Evolutionary conservation across 2,797 vertebrate genomes (phyloP), one percentile per base, ranked within the genome.

Genomic region (Macrochelys suwanniensis): DNA sequence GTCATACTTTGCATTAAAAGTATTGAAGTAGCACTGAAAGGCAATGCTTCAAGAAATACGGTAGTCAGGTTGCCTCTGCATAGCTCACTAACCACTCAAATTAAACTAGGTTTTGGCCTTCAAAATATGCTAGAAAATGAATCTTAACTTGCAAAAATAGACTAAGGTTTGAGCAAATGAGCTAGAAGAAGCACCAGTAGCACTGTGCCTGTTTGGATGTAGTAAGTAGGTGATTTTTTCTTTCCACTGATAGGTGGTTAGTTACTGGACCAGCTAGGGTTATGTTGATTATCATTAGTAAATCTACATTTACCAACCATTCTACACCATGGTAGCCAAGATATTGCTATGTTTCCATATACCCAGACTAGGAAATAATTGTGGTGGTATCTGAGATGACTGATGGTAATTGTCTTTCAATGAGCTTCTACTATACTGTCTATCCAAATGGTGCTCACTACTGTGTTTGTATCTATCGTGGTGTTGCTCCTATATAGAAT

Each of bases 111-210:
- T 51, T 31, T 86, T 28, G 84, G 1, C n/a, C n/a, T 87, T 83
- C 28, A 88, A 68, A 96, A 87, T 42, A 76, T 81, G 17, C 5
- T 78, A 45, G 16, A 93, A 90, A 90, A 78, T 37, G 0, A 57
- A 82, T 51, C 5, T 33, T 77, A 54, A 37, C 5, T 71, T 87
- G 85, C 37, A 76, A 76, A 49, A 89, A 6, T 16, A 71, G 7
- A n/a, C 2, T 54, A 9, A 65, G 85, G 4, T 84, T 87, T 45
- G 5, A 90, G 3, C 5, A 83, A 78, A 23, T 68, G 53, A 12
- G 6, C 37, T 31, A n/a, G n/a, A n/a, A 7, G 79, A 85, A 85
- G 11, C 76, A 57, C 4, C 90, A 84, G 31, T 42, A 81, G 1
- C 4, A 51, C 23, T n/a, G 53, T 85, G 25, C 4, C 45, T 76